Percentiles rank a stretch among this genome's conserved stretches.
phyloP scores from a whole-genome alignment of 2,888 invertebrate genomes.

The Meiosimyza decipiens region DNA sequence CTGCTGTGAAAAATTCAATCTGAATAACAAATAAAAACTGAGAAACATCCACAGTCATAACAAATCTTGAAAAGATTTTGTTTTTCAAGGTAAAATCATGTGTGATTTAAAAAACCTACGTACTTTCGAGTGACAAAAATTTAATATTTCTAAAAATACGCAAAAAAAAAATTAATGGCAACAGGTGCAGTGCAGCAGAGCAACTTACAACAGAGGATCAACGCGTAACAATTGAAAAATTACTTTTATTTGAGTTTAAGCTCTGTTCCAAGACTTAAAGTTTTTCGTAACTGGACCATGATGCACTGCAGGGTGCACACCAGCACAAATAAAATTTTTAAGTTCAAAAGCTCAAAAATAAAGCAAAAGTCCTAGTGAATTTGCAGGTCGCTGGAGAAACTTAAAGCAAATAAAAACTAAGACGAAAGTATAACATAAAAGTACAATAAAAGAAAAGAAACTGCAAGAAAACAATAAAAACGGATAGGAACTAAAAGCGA shows the following conservation, averaged over 20 bases:
- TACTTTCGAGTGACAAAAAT: no score
- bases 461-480: constrained; percentile 1
- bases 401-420: not conserved
- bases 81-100: no score
- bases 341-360: not conserved
- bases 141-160: no score
- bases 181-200: not conserved
- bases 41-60: no score
- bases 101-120: no score
- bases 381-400: not conserved
- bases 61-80: no score
- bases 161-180: not conserved
- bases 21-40: no score
- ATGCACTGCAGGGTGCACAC: not conserved
- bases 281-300: not conserved
- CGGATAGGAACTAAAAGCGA: not conserved
- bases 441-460: not conserved
- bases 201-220: not conserved
- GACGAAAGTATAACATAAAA: not conserved
- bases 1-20: no score
- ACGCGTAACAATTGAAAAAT: not conserved
- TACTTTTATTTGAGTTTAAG: constrained; percentile 23
- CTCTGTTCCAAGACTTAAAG: constrained; percentile 10
- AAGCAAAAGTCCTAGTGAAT: not conserved
- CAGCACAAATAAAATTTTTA: not conserved